Evolutionary conservation across 2,888 invertebrate genomes (phyloP).

Genomic region (Lasioglossum marginatum): DNA sequence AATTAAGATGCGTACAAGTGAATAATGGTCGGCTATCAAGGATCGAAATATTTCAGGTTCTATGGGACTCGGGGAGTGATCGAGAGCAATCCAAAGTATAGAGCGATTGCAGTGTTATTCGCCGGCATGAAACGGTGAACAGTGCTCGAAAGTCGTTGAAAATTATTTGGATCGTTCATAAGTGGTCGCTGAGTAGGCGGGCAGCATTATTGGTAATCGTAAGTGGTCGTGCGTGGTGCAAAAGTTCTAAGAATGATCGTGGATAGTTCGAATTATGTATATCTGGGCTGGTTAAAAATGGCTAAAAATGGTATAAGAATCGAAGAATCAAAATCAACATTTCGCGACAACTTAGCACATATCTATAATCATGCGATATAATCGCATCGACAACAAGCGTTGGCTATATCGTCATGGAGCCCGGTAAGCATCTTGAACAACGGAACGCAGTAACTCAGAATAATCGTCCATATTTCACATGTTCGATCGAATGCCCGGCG

Average conservation of each 20-base stretch:
- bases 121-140: background rate
- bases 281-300: too few relatives aligned
- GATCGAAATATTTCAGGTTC: background rate
- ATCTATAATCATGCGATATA: background rate
- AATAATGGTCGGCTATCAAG: conserved; percentile 47
- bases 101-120: background rate
- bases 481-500: conserved; percentile 50
- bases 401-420: background rate
- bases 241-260: background rate
- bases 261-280: too few relatives aligned
- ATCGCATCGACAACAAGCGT: background rate
- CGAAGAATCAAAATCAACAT: background rate
- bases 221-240: background rate
- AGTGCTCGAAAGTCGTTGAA: background rate
- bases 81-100: background rate
- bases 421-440: conserved; percentile 41
- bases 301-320: too few relatives aligned
- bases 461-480: conserved; percentile 61
- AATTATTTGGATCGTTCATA: background rate
- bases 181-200: background rate
- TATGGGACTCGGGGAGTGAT: background rate
- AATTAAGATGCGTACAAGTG: conserved; percentile 56
- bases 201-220: background rate
- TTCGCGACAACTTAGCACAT: background rate
- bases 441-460: conserved; percentile 39